Conservation (phyloP, 2,797 vertebrate species). For the Protonibea diacanthus region DNA sequence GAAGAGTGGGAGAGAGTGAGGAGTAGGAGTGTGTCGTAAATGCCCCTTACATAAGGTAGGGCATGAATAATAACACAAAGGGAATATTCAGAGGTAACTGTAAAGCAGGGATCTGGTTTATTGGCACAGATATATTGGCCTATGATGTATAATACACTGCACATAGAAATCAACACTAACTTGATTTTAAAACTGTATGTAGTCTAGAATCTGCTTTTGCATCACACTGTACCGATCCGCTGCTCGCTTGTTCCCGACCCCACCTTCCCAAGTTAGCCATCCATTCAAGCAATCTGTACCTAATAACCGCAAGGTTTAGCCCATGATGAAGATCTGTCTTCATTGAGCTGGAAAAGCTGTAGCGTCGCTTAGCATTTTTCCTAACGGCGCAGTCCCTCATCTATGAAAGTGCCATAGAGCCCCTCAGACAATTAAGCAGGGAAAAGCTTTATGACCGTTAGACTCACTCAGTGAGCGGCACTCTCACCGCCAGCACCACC, state of each 20-base stretch:
- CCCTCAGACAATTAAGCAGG: conserved; percentile 87
- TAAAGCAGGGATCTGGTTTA: conserved; percentile 46
- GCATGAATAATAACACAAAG: conserved; percentile 68
- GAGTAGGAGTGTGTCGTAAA: conserved; percentile 54
- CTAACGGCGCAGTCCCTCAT: conserved; percentile 81
- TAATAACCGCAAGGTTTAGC: conserved; percentile 78
- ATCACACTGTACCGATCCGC: conserved; percentile 29
- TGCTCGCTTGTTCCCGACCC: conserved; percentile 41
- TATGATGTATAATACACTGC: conserved; percentile 33
- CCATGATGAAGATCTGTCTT: conserved; percentile 82
- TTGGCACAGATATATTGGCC: conserved; percentile 50
- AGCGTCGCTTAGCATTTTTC: conserved; percentile 74
- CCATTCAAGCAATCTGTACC: conserved; percentile 73
- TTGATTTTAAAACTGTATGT: conserved; percentile 37
- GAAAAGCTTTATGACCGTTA: conserved; percentile 86
- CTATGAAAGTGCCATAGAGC: conserved; percentile 85
- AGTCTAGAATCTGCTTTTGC: conserved; percentile 22
- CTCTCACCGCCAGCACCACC: conserved; percentile 81
- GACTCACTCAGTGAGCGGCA: conserved; percentile 79
- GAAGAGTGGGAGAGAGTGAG: conserved; percentile 45
- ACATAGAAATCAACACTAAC: conserved; percentile 44
- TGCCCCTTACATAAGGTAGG: conserved; percentile 67
- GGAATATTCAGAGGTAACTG: conserved; percentile 63
- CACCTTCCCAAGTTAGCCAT: conserved; percentile 74
- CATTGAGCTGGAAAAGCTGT: conserved; percentile 82